Evolutionary conservation across 64 coral and sea anemone genomes (phyloP), one percentile per base, ranked within the genome.

Genomic region (Stichodactyla mertensii): DNA sequence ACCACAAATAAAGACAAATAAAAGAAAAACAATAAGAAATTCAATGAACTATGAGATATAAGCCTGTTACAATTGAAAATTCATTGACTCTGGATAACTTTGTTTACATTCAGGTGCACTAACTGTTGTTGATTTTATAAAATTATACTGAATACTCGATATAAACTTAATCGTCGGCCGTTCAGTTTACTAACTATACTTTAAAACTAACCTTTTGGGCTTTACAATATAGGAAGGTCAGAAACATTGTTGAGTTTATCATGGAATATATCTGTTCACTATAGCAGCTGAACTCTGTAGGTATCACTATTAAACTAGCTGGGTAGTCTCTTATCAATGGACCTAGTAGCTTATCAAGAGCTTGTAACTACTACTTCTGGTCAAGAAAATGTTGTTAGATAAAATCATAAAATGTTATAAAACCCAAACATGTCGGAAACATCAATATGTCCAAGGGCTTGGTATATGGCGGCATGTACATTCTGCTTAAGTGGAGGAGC

Each of bases 391-490:
- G 22, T 70, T 70, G 64, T 70, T 70, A n/a, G 52, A 79, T 79
- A 54, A 54, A 79, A 79, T 79, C 77, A 79, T 79, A 79, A 79
- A 52, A 24, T 79, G 52, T 16, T 56, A 88, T 52, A 52, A 79
- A 79, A 88, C 12, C 64, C 69, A 55, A n/a, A 23, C 74, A 80
- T 88, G 27, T 88, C 74, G 23, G 70, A 20, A 26, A 78, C 54
- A 22, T 69, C 79, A 10, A 88, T 88, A 36, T 54, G 71, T 80
- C 52, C 54, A 19, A 80, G 56, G 4, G 71, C 53, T 57, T 77
- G 22, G 31, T 28, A 88, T 77, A 88, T 80, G 71, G 55, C 55
- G 74, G 53, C 71, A 74, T 71, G 86, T 26, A 88, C 71, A 80
- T 88, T 88, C 52, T 78, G 69, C 26, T 70, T 79, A 79, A 92